phyloP scores from a whole-genome alignment of 1,140 invertebrate genomes.

The Lasioglossum albipes region DNA sequence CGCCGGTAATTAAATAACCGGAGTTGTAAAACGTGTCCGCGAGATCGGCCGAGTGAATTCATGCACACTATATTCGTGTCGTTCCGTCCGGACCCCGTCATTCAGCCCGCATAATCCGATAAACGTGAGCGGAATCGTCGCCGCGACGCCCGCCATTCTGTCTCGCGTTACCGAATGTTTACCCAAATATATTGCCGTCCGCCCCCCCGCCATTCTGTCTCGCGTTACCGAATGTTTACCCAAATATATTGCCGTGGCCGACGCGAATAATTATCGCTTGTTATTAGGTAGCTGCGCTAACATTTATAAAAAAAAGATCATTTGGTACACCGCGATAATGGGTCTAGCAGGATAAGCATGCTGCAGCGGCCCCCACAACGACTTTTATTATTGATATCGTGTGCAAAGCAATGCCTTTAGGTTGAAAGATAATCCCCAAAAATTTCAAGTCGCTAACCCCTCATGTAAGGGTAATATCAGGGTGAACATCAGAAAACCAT shows the following conservation, averaged over 20 bases:
- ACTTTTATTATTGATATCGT: too few relatives aligned
- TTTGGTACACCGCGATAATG: too few relatives aligned
- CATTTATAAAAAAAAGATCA: too few relatives aligned
- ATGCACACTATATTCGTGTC: conserved; percentile 18
- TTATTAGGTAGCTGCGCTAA: too few relatives aligned
- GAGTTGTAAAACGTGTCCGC: conserved; percentile 54
- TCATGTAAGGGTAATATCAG: too few relatives aligned
- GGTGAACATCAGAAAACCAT: too few relatives aligned
- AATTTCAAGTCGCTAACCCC: too few relatives aligned
- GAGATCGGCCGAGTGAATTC: conserved; percentile 25
- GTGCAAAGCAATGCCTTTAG: too few relatives aligned
- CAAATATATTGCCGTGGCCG: background rate
- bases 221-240: background rate
- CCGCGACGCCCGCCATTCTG: conserved; percentile 1
- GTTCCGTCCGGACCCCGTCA: conserved; percentile 20
- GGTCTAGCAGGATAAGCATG: too few relatives aligned
- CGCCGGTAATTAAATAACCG: conserved; percentile 53
- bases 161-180: background rate
- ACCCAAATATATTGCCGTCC: background rate
- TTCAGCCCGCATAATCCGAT: conserved; percentile 56
- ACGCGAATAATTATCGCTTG: too few relatives aligned
- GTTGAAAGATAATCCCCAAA: too few relatives aligned
- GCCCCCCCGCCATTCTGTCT: background rate
- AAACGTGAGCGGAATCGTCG: conserved; percentile 58
- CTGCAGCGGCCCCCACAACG: too few relatives aligned